Evolutionary conservation across 2,113 vertebrate species (phyloP).

Genomic region (Zeus faber): DNA sequence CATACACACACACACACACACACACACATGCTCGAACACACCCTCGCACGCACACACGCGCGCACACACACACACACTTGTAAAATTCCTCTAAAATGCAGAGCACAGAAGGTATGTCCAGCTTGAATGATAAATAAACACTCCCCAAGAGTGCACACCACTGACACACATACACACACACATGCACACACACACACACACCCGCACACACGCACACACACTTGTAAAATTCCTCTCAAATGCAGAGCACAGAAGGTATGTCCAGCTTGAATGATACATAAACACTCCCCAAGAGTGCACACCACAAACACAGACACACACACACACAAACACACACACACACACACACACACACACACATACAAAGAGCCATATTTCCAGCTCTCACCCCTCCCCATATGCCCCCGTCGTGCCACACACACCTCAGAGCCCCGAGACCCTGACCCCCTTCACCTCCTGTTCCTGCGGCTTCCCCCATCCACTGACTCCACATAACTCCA

Average conservation of each 20-base stretch:
- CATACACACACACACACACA: constrained; percentile 9
- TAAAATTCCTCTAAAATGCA: constrained; percentile 2
- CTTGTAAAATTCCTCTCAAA: constrained; percentile 2
- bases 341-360: constrained; percentile 19
- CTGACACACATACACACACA: constrained; percentile 8
- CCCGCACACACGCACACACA: constrained; percentile 15
- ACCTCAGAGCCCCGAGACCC: no score
- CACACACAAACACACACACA: constrained; percentile 8
- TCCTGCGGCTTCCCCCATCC: constrained; percentile 30
- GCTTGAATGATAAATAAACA: no score
- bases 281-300: no score
- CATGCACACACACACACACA: no score
- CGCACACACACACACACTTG: constrained; percentile 6
- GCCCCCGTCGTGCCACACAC: constrained; percentile 30
- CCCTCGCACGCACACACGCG: no score
- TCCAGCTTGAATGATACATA: no score
- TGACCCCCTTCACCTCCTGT: no score
- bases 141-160: no score
- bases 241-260: constrained; percentile 8
- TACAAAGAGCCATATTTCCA: constrained; percentile 28
- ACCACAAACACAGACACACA: constrained; percentile 10
- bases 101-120: constrained; percentile 11
- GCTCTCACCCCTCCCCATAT: constrained; percentile 24
- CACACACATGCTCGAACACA: no score
- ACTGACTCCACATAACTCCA: constrained; percentile 38